Conservation (phyloP, 2,113 vertebrate genomes). For the Oncorhynchus gorbuscha region DNA sequence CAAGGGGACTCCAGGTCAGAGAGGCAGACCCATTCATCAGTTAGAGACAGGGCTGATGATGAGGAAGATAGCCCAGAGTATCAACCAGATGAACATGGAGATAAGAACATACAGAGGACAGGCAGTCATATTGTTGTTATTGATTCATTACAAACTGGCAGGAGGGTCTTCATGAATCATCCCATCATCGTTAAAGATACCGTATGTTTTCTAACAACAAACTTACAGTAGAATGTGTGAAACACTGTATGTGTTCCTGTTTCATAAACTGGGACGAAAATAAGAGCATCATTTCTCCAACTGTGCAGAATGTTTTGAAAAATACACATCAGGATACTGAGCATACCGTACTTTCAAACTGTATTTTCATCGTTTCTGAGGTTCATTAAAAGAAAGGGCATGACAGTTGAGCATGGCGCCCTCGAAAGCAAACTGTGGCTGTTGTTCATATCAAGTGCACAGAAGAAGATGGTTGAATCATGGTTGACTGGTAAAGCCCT, state of each 20-base stretch:
- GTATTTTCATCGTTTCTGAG: not conserved
- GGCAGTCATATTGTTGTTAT: not conserved
- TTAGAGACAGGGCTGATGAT: conserved; percentile 54
- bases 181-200: not conserved
- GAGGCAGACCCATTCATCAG: conserved; percentile 55
- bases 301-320: not conserved
- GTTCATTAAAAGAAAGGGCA: not conserved
- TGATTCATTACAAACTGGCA: not conserved
- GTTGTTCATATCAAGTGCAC: conserved; percentile 27
- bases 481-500: conserved; percentile 25
- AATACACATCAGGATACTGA: not conserved
- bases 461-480: conserved; percentile 23
- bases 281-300: not conserved
- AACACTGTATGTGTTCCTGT: too few relatives aligned
- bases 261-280: too few relatives aligned
- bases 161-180: not conserved
- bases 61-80: conserved; percentile 44
- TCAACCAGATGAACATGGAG: conserved; percentile 43
- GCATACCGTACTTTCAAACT: not conserved
- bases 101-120: not conserved
- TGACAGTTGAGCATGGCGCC: not conserved
- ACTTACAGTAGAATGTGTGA: too few relatives aligned
- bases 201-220: too few relatives aligned
- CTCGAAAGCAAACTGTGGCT: not conserved
- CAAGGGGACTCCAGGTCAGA: conserved; percentile 27